Conservation (phyloP, 2,113 vertebrate species). For the Toxotes chatareus region DNA sequence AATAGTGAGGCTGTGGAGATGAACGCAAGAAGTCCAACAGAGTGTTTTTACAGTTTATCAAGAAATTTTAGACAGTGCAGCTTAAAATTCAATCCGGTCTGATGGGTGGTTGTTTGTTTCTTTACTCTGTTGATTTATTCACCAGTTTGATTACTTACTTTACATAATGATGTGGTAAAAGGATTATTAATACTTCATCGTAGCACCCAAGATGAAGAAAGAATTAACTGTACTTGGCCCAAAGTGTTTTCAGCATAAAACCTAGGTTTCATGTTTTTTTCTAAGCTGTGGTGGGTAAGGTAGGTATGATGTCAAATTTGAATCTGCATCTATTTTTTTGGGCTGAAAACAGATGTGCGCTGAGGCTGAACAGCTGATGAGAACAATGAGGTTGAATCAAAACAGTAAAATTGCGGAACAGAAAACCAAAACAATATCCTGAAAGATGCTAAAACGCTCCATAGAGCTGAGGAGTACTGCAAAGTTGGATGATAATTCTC, state of each 20-base stretch:
- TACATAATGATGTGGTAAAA: neutral
- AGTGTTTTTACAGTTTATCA: conserved; percentile 7
- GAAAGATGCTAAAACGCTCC: neutral
- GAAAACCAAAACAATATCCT: neutral
- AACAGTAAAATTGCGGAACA: neutral
- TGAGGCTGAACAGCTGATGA: neutral
- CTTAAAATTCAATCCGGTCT: neutral
- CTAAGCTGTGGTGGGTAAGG: too few relatives aligned
- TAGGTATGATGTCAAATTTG: neutral
- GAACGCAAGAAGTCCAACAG: neutral
- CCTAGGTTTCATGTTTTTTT: neutral
- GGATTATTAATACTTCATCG: neutral
- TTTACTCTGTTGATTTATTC: neutral
- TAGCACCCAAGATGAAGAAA: neutral
- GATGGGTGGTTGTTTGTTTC: neutral
- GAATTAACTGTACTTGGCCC: neutral
- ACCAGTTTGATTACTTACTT: neutral
- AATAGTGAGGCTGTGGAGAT: neutral
- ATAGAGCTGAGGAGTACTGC: neutral
- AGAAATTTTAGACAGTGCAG: neutral
- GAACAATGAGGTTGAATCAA: neutral
- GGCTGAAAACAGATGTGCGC: neutral
- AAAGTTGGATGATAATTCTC: neutral
- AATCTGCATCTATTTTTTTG: neutral
- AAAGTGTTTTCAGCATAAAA: neutral